Evolutionary conservation across 2,888 invertebrate species (phyloP).

Genomic region (Agrilus mali): DNA sequence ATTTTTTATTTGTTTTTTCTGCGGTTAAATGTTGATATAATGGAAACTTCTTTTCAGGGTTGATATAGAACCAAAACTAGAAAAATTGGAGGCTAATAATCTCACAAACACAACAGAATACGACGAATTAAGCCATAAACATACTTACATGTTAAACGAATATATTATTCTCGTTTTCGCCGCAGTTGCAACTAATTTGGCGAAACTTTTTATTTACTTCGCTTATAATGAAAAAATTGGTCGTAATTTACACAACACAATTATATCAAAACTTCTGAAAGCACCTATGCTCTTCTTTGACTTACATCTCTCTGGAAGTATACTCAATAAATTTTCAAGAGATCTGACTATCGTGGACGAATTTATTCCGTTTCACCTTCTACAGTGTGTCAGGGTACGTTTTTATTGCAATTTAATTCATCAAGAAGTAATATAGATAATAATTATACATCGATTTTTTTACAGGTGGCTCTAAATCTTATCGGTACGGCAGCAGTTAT

Average conservation of each 20-base stretch:
- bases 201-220: conserved; percentile 15
- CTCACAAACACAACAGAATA: conserved; percentile 8
- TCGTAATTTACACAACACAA: conserved; percentile 9
- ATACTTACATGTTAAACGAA: conserved; percentile 12
- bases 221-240: conserved; percentile 10
- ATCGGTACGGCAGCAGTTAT: too few relatives aligned
- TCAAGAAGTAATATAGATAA: too few relatives aligned
- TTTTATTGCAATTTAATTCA: too few relatives aligned
- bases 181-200: conserved; percentile 17
- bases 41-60: conserved; percentile 9
- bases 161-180: conserved; percentile 19
- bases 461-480: too few relatives aligned
- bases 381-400: too few relatives aligned
- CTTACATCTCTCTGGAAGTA: conserved; percentile 12
- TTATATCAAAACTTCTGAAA: conserved; percentile 10
- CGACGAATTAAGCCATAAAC: conserved; percentile 2
- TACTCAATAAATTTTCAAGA: conserved; percentile 14
- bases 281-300: conserved; percentile 12
- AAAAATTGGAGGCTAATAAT: conserved; percentile 4
- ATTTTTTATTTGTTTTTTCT: background rate
- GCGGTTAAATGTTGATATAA: background rate
- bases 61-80: conserved; percentile 11
- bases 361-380: conserved; percentile 6
- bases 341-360: conserved; percentile 14
- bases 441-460: too few relatives aligned